Base-by-base conservation (phyloP, 2,888 invertebrate species). In the Mesochorus sp. region DNA sequence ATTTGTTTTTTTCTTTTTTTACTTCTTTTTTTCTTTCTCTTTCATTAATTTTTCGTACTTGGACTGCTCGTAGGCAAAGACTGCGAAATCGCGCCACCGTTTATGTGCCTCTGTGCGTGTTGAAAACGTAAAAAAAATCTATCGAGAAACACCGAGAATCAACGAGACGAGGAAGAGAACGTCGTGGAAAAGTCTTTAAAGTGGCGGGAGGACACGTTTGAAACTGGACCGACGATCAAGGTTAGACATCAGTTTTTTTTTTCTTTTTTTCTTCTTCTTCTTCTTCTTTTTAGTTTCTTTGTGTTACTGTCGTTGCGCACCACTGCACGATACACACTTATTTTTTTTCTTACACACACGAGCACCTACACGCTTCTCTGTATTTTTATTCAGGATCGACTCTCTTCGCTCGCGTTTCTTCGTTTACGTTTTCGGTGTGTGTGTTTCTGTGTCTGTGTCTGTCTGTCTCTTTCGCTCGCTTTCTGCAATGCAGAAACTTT, bases 141-240 rank as follows among this genome's bases (percentile, higher is more conserved):
- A 6, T 1, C 1, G 37, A 37, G 8, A 37, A 12, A 37, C 8
- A 37, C 3, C 1, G 21, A 47, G 64, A 24, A 26, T 17, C 53
- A 14, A 28, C 64, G 67, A 42, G 28, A 61, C 61, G 34, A 39
- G 51, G 19, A 12, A 42, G 62, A 61, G 72, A 53, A 19, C 34
- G 39, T 55, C 28, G 74, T 66, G 64, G 74, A 80, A 75, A 73
- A 85, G 75, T 76, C 57, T 47, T 67, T n/a, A n/a, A 71, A 80
- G 71, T 79, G 85, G 83, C 83, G 83, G 84, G 81, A 83, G 77
- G 82, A 80, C 80, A 79, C 84, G 70, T 85, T 86, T 85, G 88
- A 89, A 89, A 87, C 88, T 89, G 89, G 89, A 89, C 85, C 89
- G 84, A 81, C 86, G 85, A 84, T 83, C 87, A 87, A 89, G 89